A percentile compares a stretch with the other conserved stretches of the same genome.
Conservation (phyloP, 2,888 invertebrate species). For the Agrotis clavis region DNA sequence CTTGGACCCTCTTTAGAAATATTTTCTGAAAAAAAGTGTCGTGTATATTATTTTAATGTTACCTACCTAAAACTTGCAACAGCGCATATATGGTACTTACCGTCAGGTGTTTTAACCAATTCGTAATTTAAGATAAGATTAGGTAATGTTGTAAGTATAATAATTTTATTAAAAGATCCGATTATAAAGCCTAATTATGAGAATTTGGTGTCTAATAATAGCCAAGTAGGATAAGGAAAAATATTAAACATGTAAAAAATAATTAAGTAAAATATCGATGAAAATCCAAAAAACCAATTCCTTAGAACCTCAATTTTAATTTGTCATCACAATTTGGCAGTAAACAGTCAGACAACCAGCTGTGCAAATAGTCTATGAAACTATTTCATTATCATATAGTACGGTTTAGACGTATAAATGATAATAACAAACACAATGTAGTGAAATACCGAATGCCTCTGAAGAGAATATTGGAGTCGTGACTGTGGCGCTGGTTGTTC, state of each 20-base stretch:
- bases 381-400: constrained; percentile 78
- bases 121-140: constrained; percentile 22
- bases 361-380: constrained; percentile 76
- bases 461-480: constrained; percentile 85
- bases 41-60: background rate
- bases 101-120: constrained; percentile 13
- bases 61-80: constrained; percentile 1
- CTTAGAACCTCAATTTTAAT: constrained; percentile 15
- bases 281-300: constrained; percentile 4
- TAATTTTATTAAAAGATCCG: constrained; percentile 14
- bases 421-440: constrained; percentile 84
- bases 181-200: background rate
- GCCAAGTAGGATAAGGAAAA: background rate
- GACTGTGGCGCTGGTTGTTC: constrained; percentile 68
- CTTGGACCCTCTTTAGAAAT: background rate
- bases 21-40: background rate
- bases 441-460: constrained; percentile 84
- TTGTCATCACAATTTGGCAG: constrained; percentile 37
- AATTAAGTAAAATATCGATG: background rate
- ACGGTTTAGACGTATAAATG: constrained; percentile 74
- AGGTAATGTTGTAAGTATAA: constrained; percentile 1
- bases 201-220: background rate
- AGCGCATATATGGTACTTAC: background rate
- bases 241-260: background rate
- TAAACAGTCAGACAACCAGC: constrained; percentile 56